Percentiles rank a stretch among this genome's conserved stretches.
Evolutionary conservation across 2,888 invertebrate genomes (phyloP).

Genomic region (Toxonevra muliebris): DNA sequence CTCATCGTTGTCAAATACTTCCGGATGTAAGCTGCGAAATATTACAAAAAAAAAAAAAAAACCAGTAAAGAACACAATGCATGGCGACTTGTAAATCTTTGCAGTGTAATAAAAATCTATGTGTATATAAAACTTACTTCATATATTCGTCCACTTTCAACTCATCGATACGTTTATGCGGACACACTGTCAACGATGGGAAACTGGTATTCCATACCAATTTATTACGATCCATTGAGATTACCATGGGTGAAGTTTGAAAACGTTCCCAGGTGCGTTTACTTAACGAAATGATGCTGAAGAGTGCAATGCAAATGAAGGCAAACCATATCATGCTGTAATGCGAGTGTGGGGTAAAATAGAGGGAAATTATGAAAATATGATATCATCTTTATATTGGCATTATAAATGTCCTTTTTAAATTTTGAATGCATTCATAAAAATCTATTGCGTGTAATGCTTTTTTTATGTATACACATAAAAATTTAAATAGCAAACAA

Average conservation of each 20-base stretch:
- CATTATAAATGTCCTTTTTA: conserved; percentile 11
- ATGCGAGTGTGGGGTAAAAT: background rate
- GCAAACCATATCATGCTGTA: conserved; percentile 71
- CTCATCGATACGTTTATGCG: conserved; percentile 68
- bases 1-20: conserved; percentile 58
- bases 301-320: conserved; percentile 68
- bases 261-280: conserved; percentile 72
- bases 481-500: conserved; percentile 24
- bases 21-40: conserved; percentile 39
- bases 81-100: background rate
- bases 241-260: conserved; percentile 76
- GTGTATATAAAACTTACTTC: conserved; percentile 62
- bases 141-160: conserved; percentile 68
- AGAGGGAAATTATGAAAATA: background rate
- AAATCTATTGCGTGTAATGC: conserved; percentile 59
- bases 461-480: conserved; percentile 32
- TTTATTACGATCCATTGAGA: conserved; percentile 78
- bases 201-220: conserved; percentile 78
- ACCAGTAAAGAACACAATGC: background rate
- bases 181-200: conserved; percentile 75
- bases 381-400: background rate
- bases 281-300: conserved; percentile 69
- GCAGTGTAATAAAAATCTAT: background rate
- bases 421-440: conserved; percentile 44
- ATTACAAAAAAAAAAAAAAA: background rate